Evolutionary conservation across 2,888 invertebrate species (phyloP).

Genomic region (Cheilosia grossa): DNA sequence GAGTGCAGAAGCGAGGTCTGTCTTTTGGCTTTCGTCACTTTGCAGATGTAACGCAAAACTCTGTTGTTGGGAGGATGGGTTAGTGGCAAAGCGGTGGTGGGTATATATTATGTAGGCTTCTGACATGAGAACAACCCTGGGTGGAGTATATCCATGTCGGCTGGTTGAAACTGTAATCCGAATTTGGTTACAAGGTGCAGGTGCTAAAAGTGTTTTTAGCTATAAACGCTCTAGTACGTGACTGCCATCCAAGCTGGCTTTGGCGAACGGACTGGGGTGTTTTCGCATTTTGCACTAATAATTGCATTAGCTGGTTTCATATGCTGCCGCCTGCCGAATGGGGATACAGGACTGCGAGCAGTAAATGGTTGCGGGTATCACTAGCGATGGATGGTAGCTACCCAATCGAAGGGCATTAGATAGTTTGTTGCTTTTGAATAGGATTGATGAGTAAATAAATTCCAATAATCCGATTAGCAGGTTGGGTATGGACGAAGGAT

Average conservation of each 20-base stretch:
- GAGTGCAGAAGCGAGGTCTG: constrained; percentile 7
- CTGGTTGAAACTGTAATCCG: constrained; percentile 30
- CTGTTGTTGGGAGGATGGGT: neutral
- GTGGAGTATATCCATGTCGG: constrained; percentile 5
- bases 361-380: neutral
- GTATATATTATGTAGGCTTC: constrained; percentile 44
- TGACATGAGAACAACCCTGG: constrained; percentile 25
- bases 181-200: constrained; percentile 40
- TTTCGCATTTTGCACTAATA: constrained; percentile 42
- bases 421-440: too few species aligned
- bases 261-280: constrained; percentile 10
- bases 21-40: constrained; percentile 63
- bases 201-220: constrained; percentile 53
- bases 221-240: constrained; percentile 45
- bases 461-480: too few species aligned
- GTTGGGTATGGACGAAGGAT: too few species aligned
- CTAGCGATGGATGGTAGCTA: neutral
- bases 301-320: constrained; percentile 55
- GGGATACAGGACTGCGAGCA: constrained; percentile 3
- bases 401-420: too few species aligned
- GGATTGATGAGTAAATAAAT: too few species aligned
- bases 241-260: constrained; percentile 42
- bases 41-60: constrained; percentile 56
- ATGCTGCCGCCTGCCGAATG: too few species aligned
- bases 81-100: neutral